phyloP scores from a whole-genome alignment of 1,140 invertebrate genomes.

The Cyclargus thomasi region DNA sequence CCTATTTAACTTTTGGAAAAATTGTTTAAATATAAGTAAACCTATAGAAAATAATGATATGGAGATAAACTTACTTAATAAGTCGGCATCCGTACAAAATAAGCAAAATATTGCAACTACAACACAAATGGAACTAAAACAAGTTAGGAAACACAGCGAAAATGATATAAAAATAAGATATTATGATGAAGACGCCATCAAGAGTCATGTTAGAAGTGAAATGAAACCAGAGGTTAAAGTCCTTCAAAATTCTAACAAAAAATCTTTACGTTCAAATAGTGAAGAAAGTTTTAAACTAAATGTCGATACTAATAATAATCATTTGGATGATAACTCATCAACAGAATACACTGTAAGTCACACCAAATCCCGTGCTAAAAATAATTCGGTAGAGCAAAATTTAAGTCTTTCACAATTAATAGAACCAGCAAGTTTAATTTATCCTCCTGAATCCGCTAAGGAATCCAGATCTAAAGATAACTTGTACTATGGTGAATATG shows the following conservation, averaged over 20 bases:
- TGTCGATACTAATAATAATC: not conserved
- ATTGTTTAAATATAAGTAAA: conserved; percentile 13
- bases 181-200: not conserved
- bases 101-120: not conserved
- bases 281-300: not conserved
- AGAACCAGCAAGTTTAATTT: not conserved
- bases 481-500: not conserved
- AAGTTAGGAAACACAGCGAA: no score
- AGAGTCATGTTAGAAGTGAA: not conserved
- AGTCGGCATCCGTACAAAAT: not conserved
- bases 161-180: no score
- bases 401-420: not conserved
- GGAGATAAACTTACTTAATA: not conserved
- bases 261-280: not conserved
- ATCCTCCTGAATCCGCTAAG: not conserved
- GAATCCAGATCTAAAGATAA: not conserved
- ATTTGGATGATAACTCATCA: not conserved
- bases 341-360: not conserved
- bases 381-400: not conserved
- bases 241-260: not conserved
- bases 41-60: not conserved
- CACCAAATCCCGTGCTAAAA: not conserved
- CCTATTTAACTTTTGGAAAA: conserved; percentile 34
- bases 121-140: no score
- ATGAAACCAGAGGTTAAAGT: not conserved